Base-by-base conservation (phyloP, 2,113 vertebrate genomes). In the Macquaria australasica region DNA sequence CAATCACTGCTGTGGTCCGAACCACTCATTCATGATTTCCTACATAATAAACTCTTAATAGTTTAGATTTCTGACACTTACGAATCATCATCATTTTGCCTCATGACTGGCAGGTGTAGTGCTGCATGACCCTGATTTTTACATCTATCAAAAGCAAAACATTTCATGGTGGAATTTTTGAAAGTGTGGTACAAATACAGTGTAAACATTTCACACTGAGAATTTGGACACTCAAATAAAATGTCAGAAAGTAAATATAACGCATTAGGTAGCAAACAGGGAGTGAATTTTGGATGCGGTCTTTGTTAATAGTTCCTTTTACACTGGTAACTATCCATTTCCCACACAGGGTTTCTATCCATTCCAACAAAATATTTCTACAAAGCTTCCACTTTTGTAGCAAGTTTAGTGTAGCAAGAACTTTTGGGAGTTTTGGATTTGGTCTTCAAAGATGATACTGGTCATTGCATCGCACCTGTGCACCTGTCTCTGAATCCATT, bases 401-500 rank as follows among this genome's bases (percentile, higher is more conserved):
- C 14, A 60, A 9, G 5, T 58, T 62, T 81, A 73, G 45, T 18
- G 34, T 34, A 34, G 34, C 0, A 14, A 50, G 23, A 66, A 67
- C 59, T 6, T 74, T 51, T 64, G 10, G 3, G 11, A 55, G 15
- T 48, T 73, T 63, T 16, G 1, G 18, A 68, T 78, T 51, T 9
- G 3, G 37, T 63, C 23, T 51, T 63, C 31, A 51, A 48, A 72
- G 41, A 28, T 39, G 41, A 82, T 34, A 18, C 34, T 77, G 45
- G 23, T 55, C 75, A 69, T 79, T 63, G 16, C 45, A 62, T 77
- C 28, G 66, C 62, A 64, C 43, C 59, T 82, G 73, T 41, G 8
- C 28, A 45, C 12, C 50, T 74, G 28, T 51, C 73, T 76, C 39
- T 84, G 28, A 51, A 82, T 66, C 59, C 58, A 82, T 59, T 79